phyloP scores from a whole-genome alignment of 2,888 invertebrate genomes.

The Loripinus fragilis region DNA sequence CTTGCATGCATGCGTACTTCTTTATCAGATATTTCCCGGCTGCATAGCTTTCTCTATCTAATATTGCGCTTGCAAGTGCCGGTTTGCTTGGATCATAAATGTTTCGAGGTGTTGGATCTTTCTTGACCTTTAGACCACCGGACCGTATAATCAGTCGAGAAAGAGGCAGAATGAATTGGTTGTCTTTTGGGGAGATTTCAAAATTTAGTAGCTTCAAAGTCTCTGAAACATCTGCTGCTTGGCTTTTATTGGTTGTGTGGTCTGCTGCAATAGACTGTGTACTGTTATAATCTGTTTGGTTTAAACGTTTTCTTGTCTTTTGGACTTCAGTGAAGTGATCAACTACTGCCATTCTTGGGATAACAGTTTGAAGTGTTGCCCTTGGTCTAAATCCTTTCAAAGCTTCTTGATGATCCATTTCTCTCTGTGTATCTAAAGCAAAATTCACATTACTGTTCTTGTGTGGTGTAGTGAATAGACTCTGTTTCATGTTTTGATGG shows the following conservation, averaged over 20 bases:
- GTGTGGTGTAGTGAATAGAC: slow-evolving; percentile 38
- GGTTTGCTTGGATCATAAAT: slow-evolving; percentile 19
- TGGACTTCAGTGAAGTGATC: slow-evolving; percentile 35
- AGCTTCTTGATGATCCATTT: slow-evolving; percentile 51
- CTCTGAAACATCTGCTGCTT: background rate
- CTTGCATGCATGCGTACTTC: slow-evolving; percentile 28
- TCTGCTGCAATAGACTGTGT: background rate
- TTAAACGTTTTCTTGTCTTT: background rate
- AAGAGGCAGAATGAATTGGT: slow-evolving; percentile 28
- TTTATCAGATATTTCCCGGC: slow-evolving; percentile 19
- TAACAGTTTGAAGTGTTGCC: slow-evolving; percentile 43
- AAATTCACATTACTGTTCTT: slow-evolving; percentile 40
- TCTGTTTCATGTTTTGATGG: background rate
- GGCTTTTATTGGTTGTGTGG: background rate
- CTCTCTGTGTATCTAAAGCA: slow-evolving; percentile 47
- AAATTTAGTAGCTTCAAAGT: background rate
- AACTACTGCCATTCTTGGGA: slow-evolving; percentile 41
- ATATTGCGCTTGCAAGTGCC: slow-evolving; percentile 8
- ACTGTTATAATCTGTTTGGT: background rate
- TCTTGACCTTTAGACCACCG: slow-evolving; percentile 19
- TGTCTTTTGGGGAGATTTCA: slow-evolving; percentile 23
- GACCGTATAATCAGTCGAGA: slow-evolving; percentile 28
- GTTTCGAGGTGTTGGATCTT: slow-evolving; percentile 19
- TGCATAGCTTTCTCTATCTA: slow-evolving; percentile 31
- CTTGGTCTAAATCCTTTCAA: slow-evolving; percentile 44